phyloP scores from a whole-genome alignment of 2,113 vertebrate genomes.

The Paramisgurnus dabryanus region DNA sequence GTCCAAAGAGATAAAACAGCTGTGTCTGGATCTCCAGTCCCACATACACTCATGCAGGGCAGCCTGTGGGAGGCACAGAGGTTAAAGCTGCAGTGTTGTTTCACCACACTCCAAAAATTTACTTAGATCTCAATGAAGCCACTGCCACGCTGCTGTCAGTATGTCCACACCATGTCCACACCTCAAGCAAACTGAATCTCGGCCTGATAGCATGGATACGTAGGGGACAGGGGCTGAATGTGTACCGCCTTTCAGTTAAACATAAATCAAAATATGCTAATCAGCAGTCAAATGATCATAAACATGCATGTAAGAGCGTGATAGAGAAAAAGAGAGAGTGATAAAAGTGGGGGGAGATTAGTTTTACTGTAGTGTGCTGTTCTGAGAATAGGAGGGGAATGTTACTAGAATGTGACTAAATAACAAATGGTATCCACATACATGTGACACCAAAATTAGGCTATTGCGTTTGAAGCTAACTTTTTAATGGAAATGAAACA shows the following conservation, averaged over 20 bases:
- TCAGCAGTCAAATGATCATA: constrained; percentile 69
- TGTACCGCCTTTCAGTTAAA: constrained; percentile 77
- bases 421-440: background rate
- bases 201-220: constrained; percentile 16
- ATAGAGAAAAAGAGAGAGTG: constrained; percentile 44
- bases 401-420: background rate
- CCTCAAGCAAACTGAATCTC: constrained; percentile 4
- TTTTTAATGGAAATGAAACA: no score
- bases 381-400: constrained; percentile 22
- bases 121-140: constrained; percentile 26
- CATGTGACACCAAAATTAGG: no score
- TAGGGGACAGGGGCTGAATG: constrained; percentile 49
- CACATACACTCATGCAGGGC: constrained; percentile 29
- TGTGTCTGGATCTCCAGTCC: constrained; percentile 35
- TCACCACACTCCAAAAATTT: background rate
- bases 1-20: constrained; percentile 45
- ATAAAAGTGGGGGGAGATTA: background rate
- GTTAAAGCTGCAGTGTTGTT: constrained; percentile 48
- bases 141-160: constrained; percentile 7
- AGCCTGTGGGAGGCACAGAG: constrained; percentile 15
- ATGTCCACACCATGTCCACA: constrained; percentile 4
- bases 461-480: no score
- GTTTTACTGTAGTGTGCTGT: background rate
- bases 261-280: constrained; percentile 79
- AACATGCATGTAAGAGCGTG: constrained; percentile 59